Base-by-base conservation (phyloP, 2,888 invertebrate genomes). In the Dermolepida albohirtum region DNA sequence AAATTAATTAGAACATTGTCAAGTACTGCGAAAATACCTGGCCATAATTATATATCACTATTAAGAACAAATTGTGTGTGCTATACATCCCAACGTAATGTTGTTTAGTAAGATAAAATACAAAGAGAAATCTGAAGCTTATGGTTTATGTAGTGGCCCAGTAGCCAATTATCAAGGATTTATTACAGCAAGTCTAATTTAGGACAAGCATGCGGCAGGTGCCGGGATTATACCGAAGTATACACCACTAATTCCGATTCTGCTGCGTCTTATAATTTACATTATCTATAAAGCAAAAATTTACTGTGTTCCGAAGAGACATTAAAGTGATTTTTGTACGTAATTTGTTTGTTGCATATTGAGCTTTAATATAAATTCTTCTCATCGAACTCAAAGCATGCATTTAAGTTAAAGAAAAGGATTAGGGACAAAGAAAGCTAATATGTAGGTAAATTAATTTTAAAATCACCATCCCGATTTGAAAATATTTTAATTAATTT, bases 131-230 rank as follows among this genome's bases (percentile, higher is more conserved):
- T 79, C 78, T 74, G 78, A 79, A 75, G 76, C 79, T 79, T 78
- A 79, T 79, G 77, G 78, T 78, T 80, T 77, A 80, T 78, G 76
- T 76, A 79, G 76, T 79, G 74, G 76, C 76, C 75, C 74, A 75
- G 76, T 73, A 79, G 78, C 80, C 80, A 82, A 82, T 83, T 82
- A 82, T 81, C 81, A 77, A 77, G 81, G 82, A 83, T 82, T 83
- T 83, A 83, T 82, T 78, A 73, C 78, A 76, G 76, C 77, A 73
- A 73, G 76, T 78, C 80, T 81, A 80, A 81, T 81, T 81, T 78
- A 78, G 79, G 80, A 80, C 77, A 77, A 78, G 78, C 78, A 76
- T 78, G 78, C 74, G 76, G 78, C 81, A 81, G 81, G 80, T 80
- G 80, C 78, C 76, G 69, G 78, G 78, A 79, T 80, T 79, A 80